phyloP scores from a whole-genome alignment of 92 coral and sea anemone species.

The Siderastrea radians region DNA sequence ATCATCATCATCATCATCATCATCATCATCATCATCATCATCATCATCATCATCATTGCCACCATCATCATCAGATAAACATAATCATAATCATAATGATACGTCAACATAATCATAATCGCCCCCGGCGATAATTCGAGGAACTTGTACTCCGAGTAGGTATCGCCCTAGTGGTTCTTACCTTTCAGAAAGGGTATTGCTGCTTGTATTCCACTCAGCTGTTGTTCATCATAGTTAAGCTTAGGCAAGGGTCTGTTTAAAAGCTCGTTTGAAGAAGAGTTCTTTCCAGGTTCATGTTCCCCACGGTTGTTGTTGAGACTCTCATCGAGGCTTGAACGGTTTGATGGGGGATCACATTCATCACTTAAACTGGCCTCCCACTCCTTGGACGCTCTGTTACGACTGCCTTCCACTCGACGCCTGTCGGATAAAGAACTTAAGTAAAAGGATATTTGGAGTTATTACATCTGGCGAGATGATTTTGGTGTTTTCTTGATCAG shows the following conservation, averaged over 20 bases:
- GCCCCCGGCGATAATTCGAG: no score
- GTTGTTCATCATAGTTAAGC: conserved; percentile 2
- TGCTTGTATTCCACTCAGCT: not conserved
- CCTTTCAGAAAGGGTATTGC: conserved; percentile 19
- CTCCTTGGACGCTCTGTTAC: not conserved
- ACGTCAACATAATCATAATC: no score
- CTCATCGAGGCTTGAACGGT: conserved; percentile 3
- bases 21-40: no score
- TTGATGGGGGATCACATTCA: not conserved
- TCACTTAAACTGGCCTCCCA: not conserved
- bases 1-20: no score
- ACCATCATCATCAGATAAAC: no score
- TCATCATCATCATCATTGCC: no score
- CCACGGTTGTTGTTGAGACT: conserved; percentile 4
- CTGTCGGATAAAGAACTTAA: not conserved
- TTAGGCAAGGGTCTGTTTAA: not conserved
- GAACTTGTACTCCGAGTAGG: not conserved
- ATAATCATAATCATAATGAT: no score
- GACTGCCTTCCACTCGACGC: conserved; percentile 17
- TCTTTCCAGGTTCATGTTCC: not conserved
- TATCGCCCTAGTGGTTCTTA: not conserved
- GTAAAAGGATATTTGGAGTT: not conserved
- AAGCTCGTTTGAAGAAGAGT: not conserved
- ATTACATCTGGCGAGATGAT: not conserved
- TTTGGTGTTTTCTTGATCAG: no score